Base-by-base conservation (phyloP, 2,113 vertebrate genomes). In the Psittacara wagleri region DNA sequence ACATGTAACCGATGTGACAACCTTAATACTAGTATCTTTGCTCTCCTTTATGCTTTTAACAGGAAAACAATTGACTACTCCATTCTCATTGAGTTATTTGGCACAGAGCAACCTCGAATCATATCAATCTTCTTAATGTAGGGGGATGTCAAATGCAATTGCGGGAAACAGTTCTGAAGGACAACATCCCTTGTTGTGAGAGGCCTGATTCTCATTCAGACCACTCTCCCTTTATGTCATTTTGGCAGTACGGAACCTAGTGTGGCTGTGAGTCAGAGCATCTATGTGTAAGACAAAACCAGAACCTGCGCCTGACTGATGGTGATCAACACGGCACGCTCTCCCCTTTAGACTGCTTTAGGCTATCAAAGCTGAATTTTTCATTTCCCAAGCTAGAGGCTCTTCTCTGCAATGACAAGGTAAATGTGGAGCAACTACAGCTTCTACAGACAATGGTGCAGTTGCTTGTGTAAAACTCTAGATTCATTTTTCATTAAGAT, bases 71-170 rank as follows among this genome's bases (percentile, higher is more conserved):
- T 33, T 33, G 52, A 51, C 43, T 51, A 29, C 52, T 72, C 73
- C 51, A 41, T 33, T 62, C 59, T 39, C 75, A 83, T 76, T 28
- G 63, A 72, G 33, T 75, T 77, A 66, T 77, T 91, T 48, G 52
- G 69, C n/a, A 81, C 13, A 63, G 37, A 88, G 48, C 68, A 75
- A 59, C 43, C 64, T 64, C 78, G 78, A 86, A 82, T 88, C 64
- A 39, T 54, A 55, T 10, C 18, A 37, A 70, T 67, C 35, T 80
- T 59, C 59, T 41, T 94, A 79, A 75, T 13, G 41, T 31, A 80
- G 68, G 48, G 75, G 31, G 62, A 94, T 46, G 77, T 86, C 92
- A 95, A 72, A 75, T 20, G 73, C 89, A 92, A 92, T 92, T 87
- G 46, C 24, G 57, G 57, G 63, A 86, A 86, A 67, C 23, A 16